Conservation (phyloP, 2,888 invertebrate genomes). For the Lasioglossum leucozonium region DNA sequence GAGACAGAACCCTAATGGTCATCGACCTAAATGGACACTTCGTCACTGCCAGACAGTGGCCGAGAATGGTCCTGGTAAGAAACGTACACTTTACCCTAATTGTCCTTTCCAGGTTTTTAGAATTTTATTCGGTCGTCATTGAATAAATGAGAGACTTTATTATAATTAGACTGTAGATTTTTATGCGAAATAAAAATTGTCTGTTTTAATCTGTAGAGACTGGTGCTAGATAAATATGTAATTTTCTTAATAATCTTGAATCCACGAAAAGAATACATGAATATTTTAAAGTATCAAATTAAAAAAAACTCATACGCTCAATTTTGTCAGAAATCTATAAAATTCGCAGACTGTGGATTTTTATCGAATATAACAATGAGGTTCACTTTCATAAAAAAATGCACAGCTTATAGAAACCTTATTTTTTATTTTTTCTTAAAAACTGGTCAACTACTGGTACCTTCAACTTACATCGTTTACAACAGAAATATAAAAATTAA, state of each 20-base stretch:
- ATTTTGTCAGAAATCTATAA: too few relatives aligned
- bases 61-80: conserved; percentile 85
- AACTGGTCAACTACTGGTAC: too few relatives aligned
- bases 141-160: neutral
- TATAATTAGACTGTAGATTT: neutral
- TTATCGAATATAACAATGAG: too few relatives aligned
- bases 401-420: too few relatives aligned
- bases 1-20: conserved; percentile 87
- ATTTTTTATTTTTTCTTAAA: too few relatives aligned
- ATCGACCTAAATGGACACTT: conserved; percentile 86
- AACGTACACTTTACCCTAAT: neutral
- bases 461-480: too few relatives aligned
- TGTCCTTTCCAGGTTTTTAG: neutral
- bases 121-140: neutral
- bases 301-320: neutral
- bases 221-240: neutral
- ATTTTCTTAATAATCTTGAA: neutral
- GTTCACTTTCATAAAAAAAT: too few relatives aligned
- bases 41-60: conserved; percentile 86
- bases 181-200: neutral
- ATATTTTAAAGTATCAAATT: neutral
- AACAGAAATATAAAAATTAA: neutral
- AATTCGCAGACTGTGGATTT: too few relatives aligned
- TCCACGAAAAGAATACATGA: neutral
- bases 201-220: neutral